These are phyloP conservation scores for Tachina fera DNA, from an alignment of 2,888 invertebrate species.

Conservation along the genomic window DNA sequence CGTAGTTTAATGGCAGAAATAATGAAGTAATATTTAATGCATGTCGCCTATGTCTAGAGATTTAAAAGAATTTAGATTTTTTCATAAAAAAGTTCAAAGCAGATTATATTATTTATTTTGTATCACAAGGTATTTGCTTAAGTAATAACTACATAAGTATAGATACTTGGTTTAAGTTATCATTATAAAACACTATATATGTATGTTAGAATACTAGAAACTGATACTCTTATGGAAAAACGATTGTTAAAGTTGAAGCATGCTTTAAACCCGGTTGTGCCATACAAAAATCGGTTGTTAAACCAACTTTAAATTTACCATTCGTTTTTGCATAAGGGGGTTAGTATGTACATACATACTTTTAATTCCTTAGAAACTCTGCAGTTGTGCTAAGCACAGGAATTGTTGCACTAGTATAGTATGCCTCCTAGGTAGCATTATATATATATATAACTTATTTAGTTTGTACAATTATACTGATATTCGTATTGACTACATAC, in stretches of 20 bases:
- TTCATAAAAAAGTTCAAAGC: background rate
- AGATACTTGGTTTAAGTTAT: background rate
- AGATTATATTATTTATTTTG: background rate
- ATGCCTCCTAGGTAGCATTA: background rate
- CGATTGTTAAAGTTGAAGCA: too few species aligned
- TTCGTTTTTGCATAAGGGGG: too few species aligned
- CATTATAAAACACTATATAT: background rate
- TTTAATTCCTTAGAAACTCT: constrained; percentile 22
- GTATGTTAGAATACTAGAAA: background rate
- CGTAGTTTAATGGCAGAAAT: constrained; percentile 84
- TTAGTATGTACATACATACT: too few species aligned
- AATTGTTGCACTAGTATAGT: background rate
- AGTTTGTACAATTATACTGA: constrained; percentile 15
- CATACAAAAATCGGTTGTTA: too few species aligned
- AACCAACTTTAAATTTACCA: too few species aligned
- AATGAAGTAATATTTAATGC: constrained; percentile 76
- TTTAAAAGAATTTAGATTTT: constrained; percentile 10
- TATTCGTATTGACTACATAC: background rate
- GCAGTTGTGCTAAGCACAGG: background rate
- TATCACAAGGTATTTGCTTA: background rate
- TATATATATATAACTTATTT: constrained; percentile 11
- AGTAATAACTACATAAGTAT: background rate
- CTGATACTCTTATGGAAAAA: too few species aligned
- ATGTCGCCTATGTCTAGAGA: constrained; percentile 1
- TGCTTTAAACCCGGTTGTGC: too few species aligned